phyloP scores from a whole-genome alignment of 2,888 invertebrate genomes.

The Aelia acuminata region DNA sequence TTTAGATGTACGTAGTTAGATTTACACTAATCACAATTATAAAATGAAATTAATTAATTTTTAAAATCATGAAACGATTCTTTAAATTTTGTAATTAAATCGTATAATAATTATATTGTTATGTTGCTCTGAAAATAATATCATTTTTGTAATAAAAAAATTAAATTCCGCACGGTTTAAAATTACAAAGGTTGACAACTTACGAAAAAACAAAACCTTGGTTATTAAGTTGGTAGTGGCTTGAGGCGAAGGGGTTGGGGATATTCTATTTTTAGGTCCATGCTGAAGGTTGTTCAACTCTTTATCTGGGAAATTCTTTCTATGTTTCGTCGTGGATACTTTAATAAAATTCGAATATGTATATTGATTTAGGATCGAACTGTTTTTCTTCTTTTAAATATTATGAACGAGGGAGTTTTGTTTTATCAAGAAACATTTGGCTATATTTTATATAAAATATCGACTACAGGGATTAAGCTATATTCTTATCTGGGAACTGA shows the following conservation, averaged over 20 bases:
- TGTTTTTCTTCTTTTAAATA: not conserved
- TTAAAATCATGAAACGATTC: no score
- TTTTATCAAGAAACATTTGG: no score
- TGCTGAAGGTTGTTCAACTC: slow-evolving; percentile 9
- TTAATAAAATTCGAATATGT: not conserved
- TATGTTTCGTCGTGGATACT: not conserved
- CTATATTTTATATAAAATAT: no score
- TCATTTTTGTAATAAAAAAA: not conserved
- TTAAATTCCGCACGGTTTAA: not conserved
- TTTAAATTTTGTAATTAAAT: no score
- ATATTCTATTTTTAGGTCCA: slow-evolving; percentile 18
- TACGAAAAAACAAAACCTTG: not conserved
- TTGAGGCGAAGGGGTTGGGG: not conserved
- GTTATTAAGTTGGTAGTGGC: not conserved
- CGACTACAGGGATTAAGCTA: no score
- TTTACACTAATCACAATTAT: no score
- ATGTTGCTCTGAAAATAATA: no score
- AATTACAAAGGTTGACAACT: not conserved
- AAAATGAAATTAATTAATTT: no score
- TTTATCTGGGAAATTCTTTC: slow-evolving; percentile 19
- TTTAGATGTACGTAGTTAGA: no score
- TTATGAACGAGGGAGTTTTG: not conserved
- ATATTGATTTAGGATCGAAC: not conserved
- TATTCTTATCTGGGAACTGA: no score
- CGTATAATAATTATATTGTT: no score